Evolutionary conservation across 2,113 vertebrate genomes (phyloP).

Genomic region (Pterocles gutturalis): DNA sequence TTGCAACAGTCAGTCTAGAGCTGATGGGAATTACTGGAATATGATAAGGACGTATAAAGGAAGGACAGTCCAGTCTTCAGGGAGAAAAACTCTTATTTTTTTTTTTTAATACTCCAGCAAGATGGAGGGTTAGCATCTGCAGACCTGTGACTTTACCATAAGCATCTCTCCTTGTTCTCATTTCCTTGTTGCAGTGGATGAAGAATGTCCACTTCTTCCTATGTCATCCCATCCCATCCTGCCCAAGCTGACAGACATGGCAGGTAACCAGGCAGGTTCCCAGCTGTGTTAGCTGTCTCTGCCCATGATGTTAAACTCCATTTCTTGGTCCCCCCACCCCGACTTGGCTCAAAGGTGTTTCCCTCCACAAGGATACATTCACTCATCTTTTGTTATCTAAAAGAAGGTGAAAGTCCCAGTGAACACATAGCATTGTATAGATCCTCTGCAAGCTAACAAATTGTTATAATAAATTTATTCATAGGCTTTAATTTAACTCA

Average conservation of each 20-base stretch:
- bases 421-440: not conserved
- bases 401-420: not conserved
- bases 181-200: not conserved
- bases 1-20: not conserved
- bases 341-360: not conserved
- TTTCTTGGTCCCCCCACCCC: not conserved
- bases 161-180: not conserved
- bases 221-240: not conserved
- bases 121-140: not conserved
- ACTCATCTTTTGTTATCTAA: not conserved
- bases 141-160: not conserved
- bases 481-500: not conserved
- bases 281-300: not conserved
- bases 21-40: not conserved
- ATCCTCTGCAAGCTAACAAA: not conserved
- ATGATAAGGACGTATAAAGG: not conserved
- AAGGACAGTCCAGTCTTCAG: not conserved
- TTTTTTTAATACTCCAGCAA: not conserved
- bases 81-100: not conserved
- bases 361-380: not conserved
- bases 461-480: not conserved
- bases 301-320: accelerated
- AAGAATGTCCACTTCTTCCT: not conserved
- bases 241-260: not conserved
- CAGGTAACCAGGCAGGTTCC: accelerated